These are phyloP conservation scores for Misgurnus anguillicaudatus DNA, from an alignment of 2,113 vertebrate species.

Conservation along the genomic window DNA sequence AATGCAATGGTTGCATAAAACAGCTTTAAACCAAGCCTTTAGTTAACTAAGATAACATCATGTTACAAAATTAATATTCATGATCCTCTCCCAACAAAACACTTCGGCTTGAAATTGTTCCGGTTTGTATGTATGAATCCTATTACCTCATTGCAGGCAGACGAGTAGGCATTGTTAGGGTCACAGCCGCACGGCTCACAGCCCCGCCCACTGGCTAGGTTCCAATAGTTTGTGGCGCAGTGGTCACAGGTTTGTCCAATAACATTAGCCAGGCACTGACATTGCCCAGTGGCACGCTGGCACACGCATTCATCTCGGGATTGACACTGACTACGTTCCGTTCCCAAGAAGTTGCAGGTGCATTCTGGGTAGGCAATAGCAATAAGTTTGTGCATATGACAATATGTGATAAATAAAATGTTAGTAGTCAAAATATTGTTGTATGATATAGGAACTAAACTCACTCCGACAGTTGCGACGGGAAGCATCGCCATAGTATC, in stretches of 20 bases:
- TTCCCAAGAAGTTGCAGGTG: conserved; percentile 88
- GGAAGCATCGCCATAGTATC: conserved; percentile 87
- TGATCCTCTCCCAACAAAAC: no score
- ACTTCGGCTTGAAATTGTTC: no score
- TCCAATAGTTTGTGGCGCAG: conserved; percentile 91
- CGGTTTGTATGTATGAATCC: neutral
- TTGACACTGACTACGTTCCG: conserved; percentile 79
- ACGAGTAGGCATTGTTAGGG: conserved; percentile 78
- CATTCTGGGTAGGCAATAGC: conserved; percentile 77
- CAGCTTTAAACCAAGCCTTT: no score
- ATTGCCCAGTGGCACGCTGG: conserved; percentile 84
- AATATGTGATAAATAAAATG: neutral
- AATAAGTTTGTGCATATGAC: neutral
- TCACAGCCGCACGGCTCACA: conserved; percentile 89
- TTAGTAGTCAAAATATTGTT: neutral
- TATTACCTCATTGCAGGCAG: conserved; percentile 88
- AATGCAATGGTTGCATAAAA: no score
- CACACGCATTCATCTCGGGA: conserved; percentile 84
- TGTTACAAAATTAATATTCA: no score
- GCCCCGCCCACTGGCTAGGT: conserved; percentile 83
- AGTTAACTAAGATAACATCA: no score
- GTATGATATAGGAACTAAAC: conserved; percentile 53
- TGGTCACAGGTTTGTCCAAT: conserved; percentile 88
- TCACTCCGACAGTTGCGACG: conserved; percentile 90
- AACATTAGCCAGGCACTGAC: conserved; percentile 86